phyloP scores from a whole-genome alignment of 2,888 invertebrate species.

The Pristionchus exspectatus region DNA sequence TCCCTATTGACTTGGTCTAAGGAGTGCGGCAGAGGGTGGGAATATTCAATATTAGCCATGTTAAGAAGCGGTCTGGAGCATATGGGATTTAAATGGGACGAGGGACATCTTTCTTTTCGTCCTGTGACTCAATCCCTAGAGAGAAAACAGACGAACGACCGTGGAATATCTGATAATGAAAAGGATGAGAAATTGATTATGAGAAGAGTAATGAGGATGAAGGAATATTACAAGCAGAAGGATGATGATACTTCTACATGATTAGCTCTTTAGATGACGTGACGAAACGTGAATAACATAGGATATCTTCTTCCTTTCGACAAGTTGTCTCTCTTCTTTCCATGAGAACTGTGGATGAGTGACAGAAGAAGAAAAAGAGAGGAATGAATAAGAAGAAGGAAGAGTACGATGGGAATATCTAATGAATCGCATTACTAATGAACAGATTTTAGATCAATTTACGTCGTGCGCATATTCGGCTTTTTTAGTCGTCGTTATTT shows the following conservation, averaged over 20 bases:
- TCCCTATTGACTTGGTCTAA: neutral
- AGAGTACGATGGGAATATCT: neutral
- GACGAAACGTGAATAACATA: constrained; percentile 7
- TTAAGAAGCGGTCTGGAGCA: neutral
- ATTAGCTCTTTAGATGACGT: neutral
- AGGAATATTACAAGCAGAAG: neutral
- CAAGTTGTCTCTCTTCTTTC: constrained; percentile 17
- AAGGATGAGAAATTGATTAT: constrained; percentile 23
- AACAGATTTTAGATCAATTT: neutral
- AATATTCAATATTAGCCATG: neutral
- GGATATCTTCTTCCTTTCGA: neutral
- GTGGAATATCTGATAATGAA: neutral
- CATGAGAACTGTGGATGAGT: constrained; percentile 30
- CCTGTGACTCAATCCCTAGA: constrained; percentile 24
- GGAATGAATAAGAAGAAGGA: constrained; percentile 4
- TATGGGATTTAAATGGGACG: constrained; percentile 12
- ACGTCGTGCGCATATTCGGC: neutral
- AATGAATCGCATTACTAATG: neutral
- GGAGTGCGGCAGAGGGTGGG: neutral
- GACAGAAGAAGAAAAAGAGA: constrained; percentile 2
- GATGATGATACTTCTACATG: neutral
- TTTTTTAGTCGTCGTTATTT: neutral
- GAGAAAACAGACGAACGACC: constrained; percentile 43
- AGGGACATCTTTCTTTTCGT: constrained; percentile 26
- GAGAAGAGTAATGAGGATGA: neutral